Base-by-base conservation (phyloP, 2,113 vertebrate genomes). In the Naja naja region DNA sequence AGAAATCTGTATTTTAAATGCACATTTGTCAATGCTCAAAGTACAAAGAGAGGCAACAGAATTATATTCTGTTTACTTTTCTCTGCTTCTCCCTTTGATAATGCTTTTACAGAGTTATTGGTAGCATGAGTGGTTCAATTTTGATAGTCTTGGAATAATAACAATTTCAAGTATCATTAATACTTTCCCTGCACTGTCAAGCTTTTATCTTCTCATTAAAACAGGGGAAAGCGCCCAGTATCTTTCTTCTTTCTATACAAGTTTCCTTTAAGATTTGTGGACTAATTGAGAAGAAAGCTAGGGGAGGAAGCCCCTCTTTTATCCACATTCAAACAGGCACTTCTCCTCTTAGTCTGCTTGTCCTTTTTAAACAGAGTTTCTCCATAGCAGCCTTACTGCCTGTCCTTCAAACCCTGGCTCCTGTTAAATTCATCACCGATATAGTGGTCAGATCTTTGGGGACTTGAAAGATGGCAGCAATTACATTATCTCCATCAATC, bases 401-500 rank as follows among this genome's bases (percentile, higher is more conserved):
- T 27, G 94, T 92, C 94, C 87, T 89, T 25, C 55, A 52, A 89
- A 85, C 93, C 89, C 52, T 52, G 95, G 95, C 88, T 92, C 93
- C 18, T 2, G 88, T 93, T 69, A 91, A 89, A 93, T 95, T 74
- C 95, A 95, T 95, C 91, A 94, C 90, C 85, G 94, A 94, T 96
- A 94, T 90, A 43, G 93, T 27, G 95, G 94, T 85, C 0, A 64
- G 95, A 93, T 94, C 95, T 94, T 93, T 58, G 10, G 92, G 94
- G 95, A 93, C 91, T 27, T 56, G 90, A 52, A 91, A 94, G 93
- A 92, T 91, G 95, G 95, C 93, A 96, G 94, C 55, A 25, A 14
- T 60, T 95, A 96, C 96, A 97, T 96, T 95, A 96, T 96, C 96
- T 91, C 95, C 94, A 95, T 96, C 95, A 94, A 93, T 94, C 96